Base-by-base conservation (phyloP, 2,888 invertebrate genomes). In the Ganaspis brasiliensis region DNA sequence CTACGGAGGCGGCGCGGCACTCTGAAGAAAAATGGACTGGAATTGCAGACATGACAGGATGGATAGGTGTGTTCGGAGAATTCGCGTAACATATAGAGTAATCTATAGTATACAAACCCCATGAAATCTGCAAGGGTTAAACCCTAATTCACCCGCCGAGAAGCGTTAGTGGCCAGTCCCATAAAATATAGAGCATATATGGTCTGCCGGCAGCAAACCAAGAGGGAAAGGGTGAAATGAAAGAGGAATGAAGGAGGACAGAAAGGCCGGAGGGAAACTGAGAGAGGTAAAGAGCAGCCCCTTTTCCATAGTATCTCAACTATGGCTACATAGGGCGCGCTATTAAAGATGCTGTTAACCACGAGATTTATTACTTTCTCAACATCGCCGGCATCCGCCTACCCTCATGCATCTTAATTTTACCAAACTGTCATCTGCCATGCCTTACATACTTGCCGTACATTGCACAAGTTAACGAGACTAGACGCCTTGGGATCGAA, bases 61-160 rank as follows among this genome's bases (percentile, higher is more conserved):
- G 56, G 52, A 40, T 49, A n/a, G 31, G 26, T 14, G 37, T 31
- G 16, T 57, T 55, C 61, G 31, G 49, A 26, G 19, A 24, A 59
- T 73, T 52, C 49, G n/a, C 16, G 49, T 19, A 55, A 55, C 67
- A 9, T 9, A 52, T 81, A 79, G 80, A 77, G 81, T 76, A 79
- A 81, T n/a, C n/a, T n/a, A n/a, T n/a, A n/a, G n/a, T n/a, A n/a
- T 83, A 82, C 82, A 83, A 81, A 82, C 79, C 79, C 83, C 71
- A 73, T 77, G 81, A 81, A 79, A 82, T 81, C 80, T 81, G 84
- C 78, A 79, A 77, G 72, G 76, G 12, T 45, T 45, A 45, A 45
- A 45, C 14, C 76, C 75, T 75, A 73, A 79, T 73, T 79, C 81
- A 78, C 70, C 37, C 55, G 40, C 40, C 45, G 21, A 72, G 72